Evolutionary conservation across 2,797 vertebrate species (phyloP), one percentile per base, ranked within the genome.

Genomic region (Pyrocephalus nanus): DNA sequence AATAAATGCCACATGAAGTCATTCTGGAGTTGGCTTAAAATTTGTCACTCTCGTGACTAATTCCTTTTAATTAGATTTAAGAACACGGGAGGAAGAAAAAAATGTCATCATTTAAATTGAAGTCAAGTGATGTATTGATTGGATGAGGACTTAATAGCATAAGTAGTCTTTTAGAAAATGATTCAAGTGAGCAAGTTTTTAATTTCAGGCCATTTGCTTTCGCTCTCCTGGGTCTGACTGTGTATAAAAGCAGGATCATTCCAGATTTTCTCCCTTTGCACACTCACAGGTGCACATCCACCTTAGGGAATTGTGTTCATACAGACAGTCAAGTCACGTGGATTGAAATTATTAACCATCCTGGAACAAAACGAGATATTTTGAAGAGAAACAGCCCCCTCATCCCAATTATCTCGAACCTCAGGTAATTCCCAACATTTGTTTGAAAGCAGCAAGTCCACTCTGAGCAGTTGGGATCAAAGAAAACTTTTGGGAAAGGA

Each of bases 21-120:
- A 83, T 65, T 79, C 23, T 71, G 58, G 71, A 71, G 36, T 90
- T 90, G 91, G n/a, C 45, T 95, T 91, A 65, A 86, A 88, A 94
- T 87, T 80, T 94, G 74, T 87, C 91, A 89, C 32, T 79, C 64
- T 69, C 0, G 0, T 96, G 95, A 95, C 87, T 94, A 95, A 94
- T 94, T 95, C 51, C 55, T 91, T 92, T 94, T 94, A 96, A 97
- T 97, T 96, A 95, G 42, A 47, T 54, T 88, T 86, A 95, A 88
- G 29, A 75, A 78, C 25, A 66, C 61, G 50, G 29, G 9, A 71
- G 78, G 61, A 74, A 86, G 78, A 78, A 43, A 36, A 27, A 5
- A 27, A 29, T 50, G 54, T 61, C 71, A 88, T 78, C 7, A 34
- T 86, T 88, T 81, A 72, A 90, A 87, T 21, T 54, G 17, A 85